These are phyloP conservation scores for Paracentrotus lividus DNA, from an alignment of 53 echinoderm and acorn worm species.

Conservation along the genomic window DNA sequence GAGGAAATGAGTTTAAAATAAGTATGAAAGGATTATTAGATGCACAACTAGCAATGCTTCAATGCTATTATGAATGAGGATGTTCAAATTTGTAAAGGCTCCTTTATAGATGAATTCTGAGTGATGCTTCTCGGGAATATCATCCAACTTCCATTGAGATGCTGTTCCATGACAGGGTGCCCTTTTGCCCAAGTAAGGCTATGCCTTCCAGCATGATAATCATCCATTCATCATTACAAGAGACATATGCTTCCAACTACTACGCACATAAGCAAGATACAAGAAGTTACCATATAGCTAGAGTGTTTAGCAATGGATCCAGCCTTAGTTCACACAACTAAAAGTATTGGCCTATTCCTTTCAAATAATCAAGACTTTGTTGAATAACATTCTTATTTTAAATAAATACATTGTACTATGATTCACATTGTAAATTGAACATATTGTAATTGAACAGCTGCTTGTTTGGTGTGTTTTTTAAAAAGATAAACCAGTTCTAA, in stretches of 20 bases:
- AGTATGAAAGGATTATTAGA: not conserved
- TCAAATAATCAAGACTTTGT: too few species aligned
- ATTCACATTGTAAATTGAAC: too few species aligned
- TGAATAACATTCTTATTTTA: too few species aligned
- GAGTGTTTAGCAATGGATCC: too few species aligned
- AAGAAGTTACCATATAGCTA: not conserved
- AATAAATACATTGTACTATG: too few species aligned
- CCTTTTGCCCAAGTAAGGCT: not conserved
- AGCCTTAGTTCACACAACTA: too few species aligned
- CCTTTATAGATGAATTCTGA: constrained; percentile 10
- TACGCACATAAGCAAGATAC: not conserved
- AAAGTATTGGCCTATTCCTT: too few species aligned
- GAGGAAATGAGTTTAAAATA: not conserved
- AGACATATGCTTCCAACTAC: not conserved
- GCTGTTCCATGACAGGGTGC: not conserved
- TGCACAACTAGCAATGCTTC: not conserved
- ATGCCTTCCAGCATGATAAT: constrained; percentile 15
- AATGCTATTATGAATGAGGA: too few species aligned
- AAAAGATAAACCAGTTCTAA: too few species aligned
- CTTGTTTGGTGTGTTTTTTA: too few species aligned
- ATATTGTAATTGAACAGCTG: too few species aligned
- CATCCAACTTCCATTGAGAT: constrained; percentile 3
- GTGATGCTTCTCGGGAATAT: constrained; percentile 5
- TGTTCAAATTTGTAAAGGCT: too few species aligned
- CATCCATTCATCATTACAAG: not conserved